Evolutionary conservation across 2,888 invertebrate species (phyloP).

Genomic region (Melikaiella ostensackeni): DNA sequence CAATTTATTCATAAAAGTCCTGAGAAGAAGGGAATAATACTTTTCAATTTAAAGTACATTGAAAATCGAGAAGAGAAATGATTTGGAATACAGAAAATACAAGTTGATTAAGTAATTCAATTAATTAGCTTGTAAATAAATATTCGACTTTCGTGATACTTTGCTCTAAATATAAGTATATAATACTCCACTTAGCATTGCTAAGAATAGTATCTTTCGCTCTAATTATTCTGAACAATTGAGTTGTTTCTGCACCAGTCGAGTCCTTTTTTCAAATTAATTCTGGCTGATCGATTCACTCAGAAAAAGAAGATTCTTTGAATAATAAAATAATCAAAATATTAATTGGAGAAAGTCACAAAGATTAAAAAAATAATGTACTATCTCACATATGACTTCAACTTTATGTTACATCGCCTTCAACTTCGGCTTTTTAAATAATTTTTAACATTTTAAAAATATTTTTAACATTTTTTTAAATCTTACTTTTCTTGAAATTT

Average conservation of each 20-base stretch:
- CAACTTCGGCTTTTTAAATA: no score
- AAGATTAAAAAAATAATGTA: no score
- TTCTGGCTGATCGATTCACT: not conserved
- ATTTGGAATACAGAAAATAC: not conserved
- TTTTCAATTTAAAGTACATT: not conserved
- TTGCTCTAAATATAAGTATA: constrained; percentile 26
- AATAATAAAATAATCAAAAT: no score
- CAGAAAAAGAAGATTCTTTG: no score
- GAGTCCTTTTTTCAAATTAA: not conserved
- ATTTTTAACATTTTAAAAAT: no score
- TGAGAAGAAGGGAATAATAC: not conserved
- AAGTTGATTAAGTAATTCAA: not conserved
- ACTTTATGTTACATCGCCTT: no score
- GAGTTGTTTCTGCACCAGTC: not conserved
- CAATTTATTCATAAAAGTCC: no score
- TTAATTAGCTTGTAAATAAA: not conserved
- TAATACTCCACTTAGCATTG: constrained; percentile 46
- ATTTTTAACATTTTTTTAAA: no score
- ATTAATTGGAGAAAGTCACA: no score
- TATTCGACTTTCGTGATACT: not conserved
- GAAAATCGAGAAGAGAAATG: not conserved
- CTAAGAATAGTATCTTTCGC: constrained; percentile 45
- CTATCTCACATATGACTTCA: no score
- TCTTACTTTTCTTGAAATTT: no score
- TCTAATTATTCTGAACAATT: constrained; percentile 42